phyloP scores from a whole-genome alignment of 2,113 vertebrate genomes.

The Macrotus californicus region DNA sequence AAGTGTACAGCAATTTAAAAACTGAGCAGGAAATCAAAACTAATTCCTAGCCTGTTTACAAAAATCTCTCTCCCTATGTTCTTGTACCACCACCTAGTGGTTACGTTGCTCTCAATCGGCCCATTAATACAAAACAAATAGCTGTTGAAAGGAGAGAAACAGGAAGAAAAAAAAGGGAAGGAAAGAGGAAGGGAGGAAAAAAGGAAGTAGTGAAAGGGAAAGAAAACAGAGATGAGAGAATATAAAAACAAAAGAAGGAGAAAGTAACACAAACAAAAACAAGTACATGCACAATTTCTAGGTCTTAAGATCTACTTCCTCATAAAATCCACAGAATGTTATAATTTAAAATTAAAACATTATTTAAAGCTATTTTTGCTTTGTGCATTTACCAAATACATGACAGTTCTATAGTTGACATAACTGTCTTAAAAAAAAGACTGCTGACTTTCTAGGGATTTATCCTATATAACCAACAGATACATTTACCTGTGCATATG shows the following conservation, averaged over 20 bases:
- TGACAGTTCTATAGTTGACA: background rate
- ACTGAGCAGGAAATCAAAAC: conserved; percentile 75
- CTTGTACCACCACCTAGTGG: conserved; percentile 81
- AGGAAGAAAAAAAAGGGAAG: background rate
- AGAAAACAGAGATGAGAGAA: background rate
- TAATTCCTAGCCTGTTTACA: conserved; percentile 42
- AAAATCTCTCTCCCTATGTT: conserved; percentile 58
- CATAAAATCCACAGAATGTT: background rate
- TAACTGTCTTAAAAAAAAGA: background rate
- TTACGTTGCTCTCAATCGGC: background rate
- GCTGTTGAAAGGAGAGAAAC: background rate
- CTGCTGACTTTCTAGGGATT: background rate
- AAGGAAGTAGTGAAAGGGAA: background rate
- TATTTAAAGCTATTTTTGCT: conserved; percentile 19
- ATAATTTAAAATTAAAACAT: background rate
- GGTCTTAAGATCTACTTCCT: background rate
- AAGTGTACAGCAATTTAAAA: conserved; percentile 72
- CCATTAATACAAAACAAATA: background rate
- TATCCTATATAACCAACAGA: background rate
- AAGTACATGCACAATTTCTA: background rate
- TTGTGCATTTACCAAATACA: background rate
- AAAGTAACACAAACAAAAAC: background rate
- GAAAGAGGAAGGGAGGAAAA: background rate
- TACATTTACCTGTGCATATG: background rate
- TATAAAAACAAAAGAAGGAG: background rate